A percentile compares a stretch with the other conserved stretches of the same genome.
Conservation (phyloP, 2,113 vertebrate genomes). For the Callipepla californica region DNA sequence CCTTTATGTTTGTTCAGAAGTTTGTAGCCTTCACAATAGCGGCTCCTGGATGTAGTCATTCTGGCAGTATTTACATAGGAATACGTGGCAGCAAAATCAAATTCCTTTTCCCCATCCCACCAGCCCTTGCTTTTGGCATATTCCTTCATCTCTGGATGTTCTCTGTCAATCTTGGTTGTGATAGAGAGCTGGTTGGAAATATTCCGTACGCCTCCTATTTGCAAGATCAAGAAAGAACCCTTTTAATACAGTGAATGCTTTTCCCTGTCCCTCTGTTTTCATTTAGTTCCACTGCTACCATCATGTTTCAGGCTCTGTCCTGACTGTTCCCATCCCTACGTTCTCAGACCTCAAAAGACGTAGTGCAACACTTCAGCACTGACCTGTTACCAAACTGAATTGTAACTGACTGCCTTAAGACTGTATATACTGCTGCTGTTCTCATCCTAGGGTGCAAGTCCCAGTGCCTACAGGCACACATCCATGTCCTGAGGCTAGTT, state of each 20-base stretch:
- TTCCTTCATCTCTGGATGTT: slow-evolving; percentile 86
- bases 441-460: neutral
- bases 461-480: neutral
- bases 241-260: neutral
- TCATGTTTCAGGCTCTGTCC: neutral
- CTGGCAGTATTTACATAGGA: slow-evolving; percentile 86
- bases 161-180: slow-evolving; percentile 91
- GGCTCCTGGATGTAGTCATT: slow-evolving; percentile 84
- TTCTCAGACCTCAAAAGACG: neutral
- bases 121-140: slow-evolving; percentile 88
- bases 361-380: neutral
- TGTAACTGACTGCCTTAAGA: neutral
- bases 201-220: slow-evolving; percentile 87
- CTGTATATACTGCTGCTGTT: neutral
- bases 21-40: slow-evolving; percentile 90
- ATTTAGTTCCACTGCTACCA: neutral
- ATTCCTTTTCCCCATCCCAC: slow-evolving; percentile 90
- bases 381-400: neutral
- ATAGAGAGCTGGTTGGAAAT: slow-evolving; percentile 96
- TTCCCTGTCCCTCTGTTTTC: neutral
- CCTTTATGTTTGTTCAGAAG: slow-evolving; percentile 88
- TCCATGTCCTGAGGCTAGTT: neutral
- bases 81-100: slow-evolving; percentile 90
- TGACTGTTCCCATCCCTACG: neutral
- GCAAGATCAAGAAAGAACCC: neutral